A percentile compares a stretch with the other conserved stretches of the same genome.
phyloP scores from a whole-genome alignment of 2,113 vertebrate species.

The Natator depressus region DNA sequence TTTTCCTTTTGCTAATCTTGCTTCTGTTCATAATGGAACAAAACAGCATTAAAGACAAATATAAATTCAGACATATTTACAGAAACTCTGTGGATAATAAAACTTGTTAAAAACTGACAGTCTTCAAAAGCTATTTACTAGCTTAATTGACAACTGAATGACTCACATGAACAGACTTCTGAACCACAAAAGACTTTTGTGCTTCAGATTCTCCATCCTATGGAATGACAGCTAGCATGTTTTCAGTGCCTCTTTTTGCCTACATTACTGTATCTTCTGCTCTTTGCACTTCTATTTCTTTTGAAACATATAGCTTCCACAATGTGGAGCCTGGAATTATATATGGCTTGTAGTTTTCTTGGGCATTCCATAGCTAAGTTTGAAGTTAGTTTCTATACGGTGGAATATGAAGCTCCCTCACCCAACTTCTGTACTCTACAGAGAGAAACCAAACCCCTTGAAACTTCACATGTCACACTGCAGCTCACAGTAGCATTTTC shows the following conservation, averaged over 20 bases:
- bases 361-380: not conserved
- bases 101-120: not conserved
- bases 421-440: not conserved
- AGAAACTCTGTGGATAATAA: not conserved
- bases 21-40: not conserved
- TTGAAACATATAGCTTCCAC: not conserved
- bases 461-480: not conserved
- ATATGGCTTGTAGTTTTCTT: not conserved
- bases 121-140: not conserved
- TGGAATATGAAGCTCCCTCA: not conserved
- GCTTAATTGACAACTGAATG: not conserved
- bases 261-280: not conserved
- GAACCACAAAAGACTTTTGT: constrained; percentile 34
- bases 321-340: not conserved
- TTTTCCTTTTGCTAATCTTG: not conserved
- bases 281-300: not conserved
- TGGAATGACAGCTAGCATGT: not conserved
- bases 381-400: not conserved
- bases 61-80: not conserved
- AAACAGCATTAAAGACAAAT: not conserved
- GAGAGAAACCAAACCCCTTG: not conserved
- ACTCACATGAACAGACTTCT: not conserved
- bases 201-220: not conserved
- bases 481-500: not conserved
- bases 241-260: not conserved